Conservation (phyloP, 2,888 invertebrate genomes). For the Hyles lineata region DNA sequence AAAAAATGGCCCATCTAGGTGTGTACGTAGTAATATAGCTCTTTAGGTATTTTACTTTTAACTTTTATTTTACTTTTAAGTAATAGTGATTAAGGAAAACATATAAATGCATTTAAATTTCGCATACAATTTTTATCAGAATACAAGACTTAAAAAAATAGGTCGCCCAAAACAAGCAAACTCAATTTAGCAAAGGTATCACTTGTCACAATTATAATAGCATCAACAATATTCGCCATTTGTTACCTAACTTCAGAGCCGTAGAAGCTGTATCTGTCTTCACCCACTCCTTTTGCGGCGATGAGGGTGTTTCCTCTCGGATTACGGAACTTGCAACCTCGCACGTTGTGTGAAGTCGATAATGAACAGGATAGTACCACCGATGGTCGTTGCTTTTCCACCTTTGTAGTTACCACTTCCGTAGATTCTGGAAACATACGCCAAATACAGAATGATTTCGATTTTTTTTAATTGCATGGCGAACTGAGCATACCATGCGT, state of each 20-base stretch:
- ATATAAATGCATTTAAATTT: too few relatives aligned
- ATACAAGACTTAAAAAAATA: too few relatives aligned
- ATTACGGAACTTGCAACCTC: conserved; percentile 68
- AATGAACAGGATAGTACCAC: conserved; percentile 63
- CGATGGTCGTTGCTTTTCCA: conserved; percentile 47
- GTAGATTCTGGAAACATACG: conserved; percentile 52
- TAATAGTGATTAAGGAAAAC: too few relatives aligned
- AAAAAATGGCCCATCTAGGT: too few relatives aligned
- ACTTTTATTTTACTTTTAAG: too few relatives aligned
- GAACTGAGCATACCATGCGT: too few relatives aligned
- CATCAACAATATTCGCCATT: background rate
- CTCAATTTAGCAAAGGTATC: too few relatives aligned
- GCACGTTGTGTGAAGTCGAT: conserved; percentile 45
- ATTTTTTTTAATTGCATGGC: too few relatives aligned
- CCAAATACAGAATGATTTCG: background rate
- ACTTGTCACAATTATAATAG: background rate
- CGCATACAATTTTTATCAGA: too few relatives aligned
- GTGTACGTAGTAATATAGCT: too few relatives aligned
- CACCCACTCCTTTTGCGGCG: conserved; percentile 61
- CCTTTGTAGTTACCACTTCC: conserved; percentile 53
- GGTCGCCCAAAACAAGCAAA: too few relatives aligned
- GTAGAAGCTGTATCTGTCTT: conserved; percentile 61
- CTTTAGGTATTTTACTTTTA: too few relatives aligned
- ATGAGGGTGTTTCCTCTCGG: conserved; percentile 61
- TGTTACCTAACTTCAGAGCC: conserved; percentile 53